Evolutionary conservation across 2,888 invertebrate genomes (phyloP).

Genomic region (Drosophila demipolita): DNA sequence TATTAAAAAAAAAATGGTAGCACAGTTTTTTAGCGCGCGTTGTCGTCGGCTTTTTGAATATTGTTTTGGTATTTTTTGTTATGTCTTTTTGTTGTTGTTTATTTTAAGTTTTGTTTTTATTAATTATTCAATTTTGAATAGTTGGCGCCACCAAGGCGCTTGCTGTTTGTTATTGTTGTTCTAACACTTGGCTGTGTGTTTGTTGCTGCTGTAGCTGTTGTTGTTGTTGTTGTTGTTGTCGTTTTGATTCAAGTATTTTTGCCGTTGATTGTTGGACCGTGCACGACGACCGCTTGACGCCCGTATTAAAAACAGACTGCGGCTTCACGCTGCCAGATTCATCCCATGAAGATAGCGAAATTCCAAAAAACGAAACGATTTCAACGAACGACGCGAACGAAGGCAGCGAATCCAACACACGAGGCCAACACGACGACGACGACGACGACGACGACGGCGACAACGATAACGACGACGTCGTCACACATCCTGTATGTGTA

Average conservation of each 20-base stretch:
- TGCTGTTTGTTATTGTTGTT: slow-evolving; percentile 15
- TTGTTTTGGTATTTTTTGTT: neutral
- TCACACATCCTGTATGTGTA: slow-evolving; percentile 48
- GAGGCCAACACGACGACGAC: slow-evolving; percentile 8
- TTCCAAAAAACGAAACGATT: slow-evolving; percentile 24
- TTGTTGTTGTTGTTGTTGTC: slow-evolving; percentile 45
- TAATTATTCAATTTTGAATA: slow-evolving; percentile 11
- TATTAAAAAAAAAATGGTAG: slow-evolving; percentile 2
- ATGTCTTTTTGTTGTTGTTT: neutral
- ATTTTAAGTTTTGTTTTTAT: slow-evolving; percentile 7
- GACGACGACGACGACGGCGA: slow-evolving; percentile 11
- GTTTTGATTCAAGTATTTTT: slow-evolving; percentile 8
- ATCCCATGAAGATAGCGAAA: slow-evolving; percentile 79
- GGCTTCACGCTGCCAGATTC: slow-evolving; percentile 79
- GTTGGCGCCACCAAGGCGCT: slow-evolving; percentile 30
- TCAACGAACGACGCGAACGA: slow-evolving; percentile 25
- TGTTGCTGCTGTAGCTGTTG: slow-evolving; percentile 26
- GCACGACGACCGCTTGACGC: slow-evolving; percentile 85
- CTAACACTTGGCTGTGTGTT: slow-evolving; percentile 19
- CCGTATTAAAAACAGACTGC: slow-evolving; percentile 85
- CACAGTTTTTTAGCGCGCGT: slow-evolving; percentile 59
- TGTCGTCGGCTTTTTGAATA: slow-evolving; percentile 49
- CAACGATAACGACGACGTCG: slow-evolving; percentile 25
- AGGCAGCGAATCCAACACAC: slow-evolving; percentile 3
- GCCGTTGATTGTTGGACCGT: slow-evolving; percentile 48